Conservation (phyloP, 2,888 invertebrate genomes). For the Luffia ferchaultella region DNA sequence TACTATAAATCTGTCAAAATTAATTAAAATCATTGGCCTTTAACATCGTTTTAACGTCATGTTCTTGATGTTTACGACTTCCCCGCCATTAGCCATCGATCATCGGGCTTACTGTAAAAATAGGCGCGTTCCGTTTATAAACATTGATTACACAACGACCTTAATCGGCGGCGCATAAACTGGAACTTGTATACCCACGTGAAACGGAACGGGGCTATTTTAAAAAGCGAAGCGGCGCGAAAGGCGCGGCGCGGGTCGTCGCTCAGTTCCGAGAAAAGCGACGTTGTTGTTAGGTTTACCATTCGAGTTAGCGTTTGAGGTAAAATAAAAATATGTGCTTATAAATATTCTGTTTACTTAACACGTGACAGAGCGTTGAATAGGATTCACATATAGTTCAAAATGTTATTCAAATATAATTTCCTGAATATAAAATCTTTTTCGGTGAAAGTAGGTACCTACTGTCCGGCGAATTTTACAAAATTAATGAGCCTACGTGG, state of each 20-base stretch:
- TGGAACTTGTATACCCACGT: neutral
- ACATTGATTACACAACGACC: neutral
- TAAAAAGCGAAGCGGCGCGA: constrained; percentile 18
- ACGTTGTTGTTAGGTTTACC: neutral
- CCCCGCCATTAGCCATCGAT: neutral
- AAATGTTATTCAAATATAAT: no score
- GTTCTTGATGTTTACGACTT: neutral
- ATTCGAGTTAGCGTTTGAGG: no score
- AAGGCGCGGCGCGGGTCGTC: constrained; percentile 43
- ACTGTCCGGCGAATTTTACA: no score
- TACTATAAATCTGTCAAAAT: neutral
- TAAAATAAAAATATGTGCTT: no score
- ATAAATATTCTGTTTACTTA: no score
- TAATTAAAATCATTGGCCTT: neutral
- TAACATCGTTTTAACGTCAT: neutral
- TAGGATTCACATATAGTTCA: no score
- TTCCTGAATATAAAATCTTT: no score
- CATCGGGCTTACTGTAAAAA: neutral
- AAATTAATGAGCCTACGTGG: no score
- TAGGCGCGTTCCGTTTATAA: neutral
- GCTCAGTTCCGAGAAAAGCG: constrained; percentile 53
- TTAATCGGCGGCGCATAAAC: neutral
- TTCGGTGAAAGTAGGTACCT: no score
- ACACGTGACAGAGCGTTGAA: no score
- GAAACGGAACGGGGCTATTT: neutral